These are phyloP conservation scores for Ateles fusciceps DNA, from an alignment of 2,797 vertebrate genomes.

Conservation along the genomic window DNA sequence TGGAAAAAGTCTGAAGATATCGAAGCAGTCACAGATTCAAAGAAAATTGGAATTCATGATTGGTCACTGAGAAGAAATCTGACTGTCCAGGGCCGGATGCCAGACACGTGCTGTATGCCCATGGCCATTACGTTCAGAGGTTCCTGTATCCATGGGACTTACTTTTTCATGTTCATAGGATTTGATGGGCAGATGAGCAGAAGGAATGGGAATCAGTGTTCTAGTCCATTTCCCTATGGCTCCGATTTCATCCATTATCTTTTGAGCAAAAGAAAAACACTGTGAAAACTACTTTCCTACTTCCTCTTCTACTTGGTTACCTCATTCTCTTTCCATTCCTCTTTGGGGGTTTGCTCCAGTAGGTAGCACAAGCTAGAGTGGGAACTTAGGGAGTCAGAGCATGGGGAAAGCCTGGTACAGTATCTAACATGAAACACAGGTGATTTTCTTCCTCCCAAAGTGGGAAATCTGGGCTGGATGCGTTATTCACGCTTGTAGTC, in stretches of 20 bases:
- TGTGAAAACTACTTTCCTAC: neutral
- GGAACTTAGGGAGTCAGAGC: neutral
- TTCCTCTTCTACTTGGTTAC: neutral
- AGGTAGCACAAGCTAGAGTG: neutral
- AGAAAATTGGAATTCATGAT: neutral
- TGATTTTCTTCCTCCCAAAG: neutral
- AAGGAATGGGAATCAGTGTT: neutral
- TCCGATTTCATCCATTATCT: neutral
- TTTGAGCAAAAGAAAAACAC: neutral
- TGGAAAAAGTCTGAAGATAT: neutral
- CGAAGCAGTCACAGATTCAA: neutral
- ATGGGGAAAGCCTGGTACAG: neutral
- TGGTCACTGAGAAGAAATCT: neutral
- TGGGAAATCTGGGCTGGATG: neutral
- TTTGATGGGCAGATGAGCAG: neutral
- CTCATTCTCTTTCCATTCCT: neutral
- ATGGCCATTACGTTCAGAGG: rapidly evolving
- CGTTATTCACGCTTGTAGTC: neutral
- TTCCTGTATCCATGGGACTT: neutral
- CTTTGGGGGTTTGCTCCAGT: neutral
- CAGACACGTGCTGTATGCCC: neutral
- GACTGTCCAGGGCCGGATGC: neutral
- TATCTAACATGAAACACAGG: neutral
- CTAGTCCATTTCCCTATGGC: neutral
- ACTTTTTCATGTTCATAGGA: neutral